Conservation (phyloP, 2,797 vertebrate species). For the Notoglanidium macrostoma region DNA sequence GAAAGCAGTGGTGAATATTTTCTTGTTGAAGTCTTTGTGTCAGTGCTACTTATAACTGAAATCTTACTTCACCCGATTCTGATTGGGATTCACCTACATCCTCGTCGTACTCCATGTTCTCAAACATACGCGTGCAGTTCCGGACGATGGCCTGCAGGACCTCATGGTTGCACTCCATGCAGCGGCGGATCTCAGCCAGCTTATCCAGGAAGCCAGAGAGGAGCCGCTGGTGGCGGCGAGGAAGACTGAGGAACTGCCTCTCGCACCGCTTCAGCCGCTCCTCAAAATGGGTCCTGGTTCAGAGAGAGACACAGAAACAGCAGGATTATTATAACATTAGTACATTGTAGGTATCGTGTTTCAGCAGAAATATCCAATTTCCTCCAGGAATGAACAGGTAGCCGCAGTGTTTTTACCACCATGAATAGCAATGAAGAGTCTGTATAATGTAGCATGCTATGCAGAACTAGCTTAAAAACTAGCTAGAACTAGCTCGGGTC, state of each 20-base stretch:
- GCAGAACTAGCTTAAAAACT: too few relatives aligned
- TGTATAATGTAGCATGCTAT: too few relatives aligned
- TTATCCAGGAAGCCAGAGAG: conserved; percentile 87
- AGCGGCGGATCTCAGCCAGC: conserved; percentile 84
- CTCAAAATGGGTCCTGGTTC: conserved; percentile 85
- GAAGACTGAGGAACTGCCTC: conserved; percentile 87
- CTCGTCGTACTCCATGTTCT: conserved; percentile 95
- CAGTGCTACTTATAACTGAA: background rate
- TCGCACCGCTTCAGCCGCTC: conserved; percentile 93
- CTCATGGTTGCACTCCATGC: conserved; percentile 93
- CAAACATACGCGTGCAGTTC: conserved; percentile 96
- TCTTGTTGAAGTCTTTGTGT: background rate
- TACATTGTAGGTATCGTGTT: too few relatives aligned
- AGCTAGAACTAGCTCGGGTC: too few relatives aligned
- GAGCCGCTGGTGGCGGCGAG: conserved; percentile 84
- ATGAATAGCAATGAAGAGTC: too few relatives aligned
- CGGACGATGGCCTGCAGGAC: conserved; percentile 89
- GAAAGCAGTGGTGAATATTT: background rate
- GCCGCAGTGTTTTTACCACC: too few relatives aligned
- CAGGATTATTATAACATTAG: too few relatives aligned
- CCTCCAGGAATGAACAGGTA: too few relatives aligned
- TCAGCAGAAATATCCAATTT: too few relatives aligned
- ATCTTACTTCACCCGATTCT: background rate
- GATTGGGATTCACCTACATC: conserved; percentile 71
- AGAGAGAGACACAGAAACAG: background rate